Conservation (phyloP, 2,113 vertebrate genomes). For the Gadus macrocephalus region DNA sequence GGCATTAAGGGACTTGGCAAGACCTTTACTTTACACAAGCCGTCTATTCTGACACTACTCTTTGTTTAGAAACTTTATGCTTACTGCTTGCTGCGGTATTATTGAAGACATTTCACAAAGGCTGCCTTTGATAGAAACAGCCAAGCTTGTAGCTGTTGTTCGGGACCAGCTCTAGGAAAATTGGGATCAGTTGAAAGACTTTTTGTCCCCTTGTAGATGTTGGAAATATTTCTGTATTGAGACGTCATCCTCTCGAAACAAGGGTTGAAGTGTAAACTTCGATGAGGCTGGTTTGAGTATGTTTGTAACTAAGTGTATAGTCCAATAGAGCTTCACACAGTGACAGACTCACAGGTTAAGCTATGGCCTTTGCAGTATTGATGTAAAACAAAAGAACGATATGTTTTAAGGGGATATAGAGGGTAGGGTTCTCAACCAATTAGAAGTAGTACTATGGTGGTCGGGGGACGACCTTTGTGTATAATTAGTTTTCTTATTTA, state of each 20-base stretch:
- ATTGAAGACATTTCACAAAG: constrained; percentile 47
- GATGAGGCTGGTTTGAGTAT: constrained; percentile 33
- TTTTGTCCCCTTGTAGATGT: constrained; percentile 28
- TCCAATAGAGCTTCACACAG: constrained; percentile 20
- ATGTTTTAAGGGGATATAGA: constrained; percentile 62
- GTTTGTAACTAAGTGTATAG: background rate
- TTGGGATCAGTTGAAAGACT: constrained; percentile 34
- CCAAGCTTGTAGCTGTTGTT: constrained; percentile 52
- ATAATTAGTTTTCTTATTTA: constrained; percentile 93
- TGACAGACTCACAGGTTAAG: constrained; percentile 63
- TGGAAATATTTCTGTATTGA: constrained; percentile 24
- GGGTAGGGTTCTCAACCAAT: constrained; percentile 79
- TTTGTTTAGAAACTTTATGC: constrained; percentile 57
- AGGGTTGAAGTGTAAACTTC: constrained; percentile 28
- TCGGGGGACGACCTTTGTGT: constrained; percentile 84
- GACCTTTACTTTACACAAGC: constrained; percentile 60
- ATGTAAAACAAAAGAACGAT: constrained; percentile 74
- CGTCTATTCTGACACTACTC: constrained; percentile 49
- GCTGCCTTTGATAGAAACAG: constrained; percentile 52
- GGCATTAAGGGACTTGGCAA: constrained; percentile 65
- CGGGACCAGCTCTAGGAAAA: constrained; percentile 31
- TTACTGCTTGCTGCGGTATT: constrained; percentile 39
- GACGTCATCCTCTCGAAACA: constrained; percentile 26
- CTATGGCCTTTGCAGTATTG: constrained; percentile 70
- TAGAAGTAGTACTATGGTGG: constrained; percentile 79